Percentiles rank a stretch among this genome's conserved stretches.
phyloP scores from a whole-genome alignment of 2,888 invertebrate species.

The Acrocyrtus sp. region DNA sequence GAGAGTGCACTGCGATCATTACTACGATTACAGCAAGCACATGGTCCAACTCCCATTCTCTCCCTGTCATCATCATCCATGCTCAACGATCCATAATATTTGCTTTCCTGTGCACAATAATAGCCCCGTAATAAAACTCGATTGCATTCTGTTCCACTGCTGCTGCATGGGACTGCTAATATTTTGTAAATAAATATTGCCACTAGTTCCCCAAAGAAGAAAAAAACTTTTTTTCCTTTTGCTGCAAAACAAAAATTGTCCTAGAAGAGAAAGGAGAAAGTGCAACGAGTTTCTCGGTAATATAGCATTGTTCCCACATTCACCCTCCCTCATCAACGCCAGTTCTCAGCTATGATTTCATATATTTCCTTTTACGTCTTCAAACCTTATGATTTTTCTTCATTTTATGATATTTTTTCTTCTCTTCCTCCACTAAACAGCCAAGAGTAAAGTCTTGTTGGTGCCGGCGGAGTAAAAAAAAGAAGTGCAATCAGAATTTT shows the following conservation, averaged over 20 bases:
- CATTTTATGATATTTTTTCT: conserved; percentile 41
- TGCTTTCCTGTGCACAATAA: not conserved
- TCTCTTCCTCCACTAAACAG: not conserved
- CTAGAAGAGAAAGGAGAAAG: not conserved
- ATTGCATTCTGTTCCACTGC: not conserved
- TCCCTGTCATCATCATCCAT: not conserved
- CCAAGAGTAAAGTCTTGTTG: conserved; percentile 13
- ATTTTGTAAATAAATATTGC: conserved; percentile 32
- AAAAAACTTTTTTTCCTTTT: not conserved
- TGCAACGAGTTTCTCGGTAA: too few relatives aligned
- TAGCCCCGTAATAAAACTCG: not conserved
- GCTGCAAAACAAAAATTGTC: not conserved
- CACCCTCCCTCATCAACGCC: not conserved
- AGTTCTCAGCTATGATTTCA: conserved; percentile 6
- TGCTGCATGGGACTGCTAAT: not conserved
- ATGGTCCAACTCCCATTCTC: not conserved
- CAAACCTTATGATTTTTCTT: conserved; percentile 37
- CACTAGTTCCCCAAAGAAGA: not conserved
- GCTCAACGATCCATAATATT: not conserved
- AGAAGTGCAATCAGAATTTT: conserved; percentile 34
- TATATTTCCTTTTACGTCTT: not conserved
- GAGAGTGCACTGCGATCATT: not conserved
- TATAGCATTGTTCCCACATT: not conserved
- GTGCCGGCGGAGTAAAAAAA: not conserved
- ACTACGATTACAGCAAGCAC: not conserved